Percentiles rank a stretch among this genome's conserved stretches.
Conservation (phyloP, 2,888 invertebrate genomes). For the Adela reaumurella region DNA sequence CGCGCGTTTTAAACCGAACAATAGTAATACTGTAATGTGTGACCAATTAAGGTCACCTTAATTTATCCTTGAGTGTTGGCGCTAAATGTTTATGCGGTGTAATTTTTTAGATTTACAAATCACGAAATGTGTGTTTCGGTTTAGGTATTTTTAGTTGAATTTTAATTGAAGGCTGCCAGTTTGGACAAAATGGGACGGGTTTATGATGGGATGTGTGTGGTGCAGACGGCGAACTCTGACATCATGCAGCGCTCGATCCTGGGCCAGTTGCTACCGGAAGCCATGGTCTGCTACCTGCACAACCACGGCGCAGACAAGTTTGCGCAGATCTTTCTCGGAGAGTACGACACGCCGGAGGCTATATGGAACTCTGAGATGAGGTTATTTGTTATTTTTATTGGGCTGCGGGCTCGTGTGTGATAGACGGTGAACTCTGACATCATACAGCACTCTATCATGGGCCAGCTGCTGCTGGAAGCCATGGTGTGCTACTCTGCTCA, state of each 20-base stretch:
- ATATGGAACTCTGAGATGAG: slow-evolving; percentile 99
- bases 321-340: slow-evolving; percentile 95
- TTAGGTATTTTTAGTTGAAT: no score
- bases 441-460: slow-evolving; percentile 89
- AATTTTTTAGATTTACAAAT: no score
- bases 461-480: slow-evolving; percentile 94
- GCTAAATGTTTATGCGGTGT: no score
- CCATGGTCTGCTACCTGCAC: slow-evolving; percentile 98
- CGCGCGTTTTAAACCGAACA: no score
- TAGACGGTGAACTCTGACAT: slow-evolving; percentile 64
- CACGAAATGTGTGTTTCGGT: no score
- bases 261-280: slow-evolving; percentile 93
- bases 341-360: slow-evolving; percentile 99
- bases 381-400: slow-evolving; percentile 29
- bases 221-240: slow-evolving; percentile 56
- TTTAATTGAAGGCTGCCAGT: no score
- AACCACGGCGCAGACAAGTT: slow-evolving; percentile 98
- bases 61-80: no score
- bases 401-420: no score
- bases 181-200: no score
- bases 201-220: neutral
- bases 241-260: slow-evolving; percentile 92
- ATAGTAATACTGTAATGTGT: no score
- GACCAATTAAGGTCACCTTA: no score
- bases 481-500: slow-evolving; percentile 99